phyloP scores from a whole-genome alignment of 2,888 invertebrate genomes.

The Nasonovia ribisnigri region DNA sequence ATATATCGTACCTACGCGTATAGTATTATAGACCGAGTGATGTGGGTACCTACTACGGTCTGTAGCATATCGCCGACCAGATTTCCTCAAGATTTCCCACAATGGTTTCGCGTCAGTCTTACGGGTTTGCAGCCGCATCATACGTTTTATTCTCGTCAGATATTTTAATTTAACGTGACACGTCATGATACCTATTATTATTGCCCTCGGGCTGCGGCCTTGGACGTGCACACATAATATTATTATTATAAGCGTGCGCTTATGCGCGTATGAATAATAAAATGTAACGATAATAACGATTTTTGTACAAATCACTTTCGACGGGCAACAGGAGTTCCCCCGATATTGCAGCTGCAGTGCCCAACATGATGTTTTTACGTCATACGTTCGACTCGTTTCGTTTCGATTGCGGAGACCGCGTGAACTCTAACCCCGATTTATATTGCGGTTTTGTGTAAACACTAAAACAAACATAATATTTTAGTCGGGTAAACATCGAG shows the following conservation, averaged over 20 bases:
- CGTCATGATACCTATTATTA: neutral
- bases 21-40: neutral
- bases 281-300: neutral
- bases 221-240: neutral
- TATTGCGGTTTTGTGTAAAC: neutral
- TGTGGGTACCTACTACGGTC: neutral
- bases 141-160: neutral
- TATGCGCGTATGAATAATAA: neutral
- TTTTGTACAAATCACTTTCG: neutral
- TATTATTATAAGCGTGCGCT: neutral
- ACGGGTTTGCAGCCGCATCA: neutral
- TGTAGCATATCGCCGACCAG: neutral
- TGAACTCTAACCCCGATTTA: neutral
- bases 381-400: neutral
- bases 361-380: neutral
- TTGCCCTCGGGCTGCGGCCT: slow-evolving; percentile 28
- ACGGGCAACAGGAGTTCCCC: slow-evolving; percentile 9
- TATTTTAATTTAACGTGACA: slow-evolving; percentile 14
- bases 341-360: neutral
- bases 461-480: neutral
- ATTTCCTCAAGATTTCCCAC: slow-evolving; percentile 7
- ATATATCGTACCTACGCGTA: neutral
- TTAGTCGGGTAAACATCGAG: too few species aligned
- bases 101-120: neutral
- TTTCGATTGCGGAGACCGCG: neutral